Conservation (phyloP, 2,113 vertebrate genomes). For the Thalassoma bifasciatum region DNA sequence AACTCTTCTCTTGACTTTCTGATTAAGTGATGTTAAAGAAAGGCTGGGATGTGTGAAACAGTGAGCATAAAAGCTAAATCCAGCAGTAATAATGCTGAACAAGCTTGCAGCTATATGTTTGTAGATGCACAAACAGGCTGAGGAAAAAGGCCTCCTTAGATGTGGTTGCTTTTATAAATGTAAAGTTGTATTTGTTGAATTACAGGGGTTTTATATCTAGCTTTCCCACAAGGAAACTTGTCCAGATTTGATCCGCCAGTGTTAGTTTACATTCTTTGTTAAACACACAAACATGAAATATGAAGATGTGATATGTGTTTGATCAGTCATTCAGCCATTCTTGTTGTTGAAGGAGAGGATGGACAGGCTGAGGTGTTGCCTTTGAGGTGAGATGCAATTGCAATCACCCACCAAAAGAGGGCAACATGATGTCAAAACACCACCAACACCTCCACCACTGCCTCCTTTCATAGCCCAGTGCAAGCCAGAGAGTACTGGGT, state of each 20-base stretch:
- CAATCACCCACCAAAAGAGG: conserved; percentile 84
- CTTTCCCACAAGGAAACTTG: neutral
- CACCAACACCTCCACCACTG: neutral
- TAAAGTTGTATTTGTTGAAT: neutral
- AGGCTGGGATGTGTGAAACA: neutral
- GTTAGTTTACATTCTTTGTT: neutral
- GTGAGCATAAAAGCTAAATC: neutral
- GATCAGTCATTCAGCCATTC: neutral
- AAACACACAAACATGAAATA: fast-evolving
- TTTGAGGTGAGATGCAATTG: conserved; percentile 74
- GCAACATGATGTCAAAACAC: conserved; percentile 83
- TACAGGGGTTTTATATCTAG: neutral
- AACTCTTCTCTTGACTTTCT: neutral
- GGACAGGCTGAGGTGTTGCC: neutral
- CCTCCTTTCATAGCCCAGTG: conserved; percentile 27
- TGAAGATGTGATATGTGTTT: neutral
- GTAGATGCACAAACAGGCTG: neutral
- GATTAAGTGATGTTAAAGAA: conserved; percentile 7
- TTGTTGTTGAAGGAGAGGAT: neutral
- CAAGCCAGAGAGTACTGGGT: conserved; percentile 15
- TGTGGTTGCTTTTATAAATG: neutral
- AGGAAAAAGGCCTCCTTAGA: neutral
- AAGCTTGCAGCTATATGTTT: neutral
- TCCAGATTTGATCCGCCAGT: neutral
- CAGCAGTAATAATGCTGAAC: neutral